Conservation (phyloP, 2,888 invertebrate genomes). For the Mythimna vitellina region DNA sequence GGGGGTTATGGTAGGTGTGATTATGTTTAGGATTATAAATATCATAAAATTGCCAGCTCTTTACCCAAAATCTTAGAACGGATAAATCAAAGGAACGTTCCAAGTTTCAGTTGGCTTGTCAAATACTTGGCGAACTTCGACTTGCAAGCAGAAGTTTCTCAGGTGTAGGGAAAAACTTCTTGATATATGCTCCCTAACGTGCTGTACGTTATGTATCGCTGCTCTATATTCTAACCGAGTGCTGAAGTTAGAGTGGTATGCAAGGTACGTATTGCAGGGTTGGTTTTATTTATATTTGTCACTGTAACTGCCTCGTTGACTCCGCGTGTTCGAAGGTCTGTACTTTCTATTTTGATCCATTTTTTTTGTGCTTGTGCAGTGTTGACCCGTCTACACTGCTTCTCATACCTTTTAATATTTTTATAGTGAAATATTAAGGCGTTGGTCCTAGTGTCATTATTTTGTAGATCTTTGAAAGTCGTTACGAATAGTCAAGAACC, state of each 20-base stretch:
- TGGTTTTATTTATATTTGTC: conserved; percentile 27
- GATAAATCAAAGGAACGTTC: conserved; percentile 49
- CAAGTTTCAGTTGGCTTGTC: conserved; percentile 45
- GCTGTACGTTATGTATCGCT: conserved; percentile 64
- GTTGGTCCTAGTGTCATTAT: no score
- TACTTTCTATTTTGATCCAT: no score
- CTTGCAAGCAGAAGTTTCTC: conserved; percentile 36
- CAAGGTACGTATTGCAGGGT: not conserved
- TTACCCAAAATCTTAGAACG: not conserved
- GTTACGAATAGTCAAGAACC: no score
- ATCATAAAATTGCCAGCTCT: not conserved
- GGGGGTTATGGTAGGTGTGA: no score
- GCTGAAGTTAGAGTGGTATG: not conserved
- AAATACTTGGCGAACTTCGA: conserved; percentile 44
- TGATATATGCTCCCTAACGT: conserved; percentile 68
- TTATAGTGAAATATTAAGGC: no score
- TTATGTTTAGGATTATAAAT: not conserved
- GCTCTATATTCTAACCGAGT: conserved; percentile 67
- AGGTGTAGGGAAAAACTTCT: conserved; percentile 61
- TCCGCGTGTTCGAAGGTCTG: no score
- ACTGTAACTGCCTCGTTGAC: not conserved
- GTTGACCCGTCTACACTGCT: no score
- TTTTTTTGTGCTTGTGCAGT: no score
- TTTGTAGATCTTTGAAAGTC: no score
- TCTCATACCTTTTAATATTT: no score